Evolutionary conservation across 2,888 invertebrate genomes (phyloP).

Genomic region (Ceramica pisi): DNA sequence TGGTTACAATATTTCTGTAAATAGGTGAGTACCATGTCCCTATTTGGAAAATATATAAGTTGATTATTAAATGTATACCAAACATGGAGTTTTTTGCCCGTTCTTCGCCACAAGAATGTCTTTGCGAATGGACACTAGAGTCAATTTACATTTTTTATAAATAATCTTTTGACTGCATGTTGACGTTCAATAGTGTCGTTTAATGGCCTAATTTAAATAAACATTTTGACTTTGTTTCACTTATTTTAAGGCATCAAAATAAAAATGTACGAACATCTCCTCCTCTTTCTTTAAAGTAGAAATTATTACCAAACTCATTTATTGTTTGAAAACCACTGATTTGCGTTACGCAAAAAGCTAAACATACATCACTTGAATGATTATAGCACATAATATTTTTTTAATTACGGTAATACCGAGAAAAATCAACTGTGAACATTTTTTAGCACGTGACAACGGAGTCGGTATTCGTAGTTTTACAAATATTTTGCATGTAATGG

Average conservation of each 20-base stretch:
- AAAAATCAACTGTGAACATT: slow-evolving; percentile 17
- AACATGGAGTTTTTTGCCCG: too few species aligned
- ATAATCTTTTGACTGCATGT: too few species aligned
- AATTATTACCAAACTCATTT: neutral
- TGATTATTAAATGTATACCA: too few species aligned
- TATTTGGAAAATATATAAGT: too few species aligned
- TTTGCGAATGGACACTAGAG: too few species aligned
- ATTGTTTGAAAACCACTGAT: slow-evolving; percentile 30
- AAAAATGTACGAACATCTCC: too few species aligned
- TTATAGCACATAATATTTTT: slow-evolving; percentile 45
- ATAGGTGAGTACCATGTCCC: too few species aligned
- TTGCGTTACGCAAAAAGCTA: slow-evolving; percentile 17
- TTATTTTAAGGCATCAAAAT: neutral
- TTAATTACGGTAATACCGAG: slow-evolving; percentile 32
- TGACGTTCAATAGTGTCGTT: too few species aligned
- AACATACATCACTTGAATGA: slow-evolving; percentile 21
- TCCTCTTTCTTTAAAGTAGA: neutral
- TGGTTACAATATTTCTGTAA: too few species aligned
- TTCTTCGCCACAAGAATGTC: too few species aligned
- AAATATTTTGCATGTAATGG: neutral
- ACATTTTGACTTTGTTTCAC: neutral
- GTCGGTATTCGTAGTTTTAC: neutral
- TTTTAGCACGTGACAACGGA: slow-evolving; percentile 28
- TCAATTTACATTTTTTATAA: too few species aligned
- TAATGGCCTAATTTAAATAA: too few species aligned